Base-by-base conservation (phyloP, 2,888 invertebrate species). In the Epistrophe eligans region DNA sequence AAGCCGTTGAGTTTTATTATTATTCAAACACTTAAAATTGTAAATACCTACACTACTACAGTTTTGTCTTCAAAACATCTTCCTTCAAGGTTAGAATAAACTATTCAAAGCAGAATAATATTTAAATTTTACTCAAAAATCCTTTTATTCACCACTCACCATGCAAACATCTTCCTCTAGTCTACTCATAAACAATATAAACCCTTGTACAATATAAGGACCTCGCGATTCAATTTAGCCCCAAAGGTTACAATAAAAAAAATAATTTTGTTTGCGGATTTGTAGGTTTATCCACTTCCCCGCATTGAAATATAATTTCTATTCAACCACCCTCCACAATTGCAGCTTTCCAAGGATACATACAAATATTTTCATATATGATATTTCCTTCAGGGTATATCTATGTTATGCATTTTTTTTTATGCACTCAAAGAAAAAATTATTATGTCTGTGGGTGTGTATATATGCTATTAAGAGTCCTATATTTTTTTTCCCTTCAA, bases 291-390 rank as follows among this genome's bases (percentile, higher is more conserved):
- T 24, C 45, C n/a, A 45, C 66, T 32, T 35, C 35, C 50, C 48
- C 50, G 32, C 35, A 38, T 32, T 19, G n/a, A 35, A 35, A 48
- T 50, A 48, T 50, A n/a, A 17, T 67, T 67, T 67, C 28, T 50
- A 50, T 50, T 67, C 35, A 50, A 48, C 45, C 11, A 19, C 24
- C 24, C 28, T n/a, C 28, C 35, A 24, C 45, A 64, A n/a, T 45
- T 45, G n/a, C 15, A n/a, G n/a, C 2, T 19, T 67, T 50, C 9
- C 67, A 67, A 67, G 67, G 35, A 67, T 67, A 50, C 35, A 50
- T 67, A 66, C 35, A 50, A 13, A 10, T n/a, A 50, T 66, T 50
- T 50, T 48, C 32, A 35, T 48, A 67, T 32, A 67, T 32, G 32
- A 66, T 66, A 48, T 66, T 48, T 48, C 48, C 45, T 48, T 48